Conservation (phyloP, 2,888 invertebrate genomes). For the Noctua pronuba region DNA sequence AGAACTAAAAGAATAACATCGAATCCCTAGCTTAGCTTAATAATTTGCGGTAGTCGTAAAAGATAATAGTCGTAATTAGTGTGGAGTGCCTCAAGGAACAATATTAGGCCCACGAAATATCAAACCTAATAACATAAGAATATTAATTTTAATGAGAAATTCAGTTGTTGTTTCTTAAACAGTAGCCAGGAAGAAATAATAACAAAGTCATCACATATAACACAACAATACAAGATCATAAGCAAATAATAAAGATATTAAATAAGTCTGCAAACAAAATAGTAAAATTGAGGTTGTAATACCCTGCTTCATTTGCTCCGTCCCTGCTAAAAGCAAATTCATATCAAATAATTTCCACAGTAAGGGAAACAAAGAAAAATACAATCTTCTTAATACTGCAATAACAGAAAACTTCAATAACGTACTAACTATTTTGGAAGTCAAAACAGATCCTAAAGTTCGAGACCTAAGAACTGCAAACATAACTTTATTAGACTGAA, state of each 20-base stretch:
- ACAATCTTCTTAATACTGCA: conserved; percentile 48
- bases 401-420: conserved; percentile 54
- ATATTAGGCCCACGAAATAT: not conserved
- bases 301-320: conserved; percentile 17
- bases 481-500: conserved; percentile 83
- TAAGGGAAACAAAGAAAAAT: conserved; percentile 49
- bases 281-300: conserved; percentile 21
- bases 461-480: conserved; percentile 72
- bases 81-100: conserved; percentile 1
- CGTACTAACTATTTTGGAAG: conserved; percentile 60
- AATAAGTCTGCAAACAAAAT: conserved; percentile 31
- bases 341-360: conserved; percentile 37
- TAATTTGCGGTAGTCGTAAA: not conserved
- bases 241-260: conserved; percentile 32
- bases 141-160: not conserved
- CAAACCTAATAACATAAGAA: not conserved
- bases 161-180: not conserved
- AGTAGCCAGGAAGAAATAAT: not conserved
- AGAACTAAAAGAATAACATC: conserved; percentile 14
- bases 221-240: conserved; percentile 27
- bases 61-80: not conserved
- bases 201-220: conserved; percentile 3
- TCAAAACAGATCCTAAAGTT: conserved; percentile 69
- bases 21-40: not conserved
- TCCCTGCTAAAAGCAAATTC: conserved; percentile 51